These are phyloP conservation scores for Tetrapedia diversipes DNA, from an alignment of 2,888 invertebrate species.

Conservation along the genomic window DNA sequence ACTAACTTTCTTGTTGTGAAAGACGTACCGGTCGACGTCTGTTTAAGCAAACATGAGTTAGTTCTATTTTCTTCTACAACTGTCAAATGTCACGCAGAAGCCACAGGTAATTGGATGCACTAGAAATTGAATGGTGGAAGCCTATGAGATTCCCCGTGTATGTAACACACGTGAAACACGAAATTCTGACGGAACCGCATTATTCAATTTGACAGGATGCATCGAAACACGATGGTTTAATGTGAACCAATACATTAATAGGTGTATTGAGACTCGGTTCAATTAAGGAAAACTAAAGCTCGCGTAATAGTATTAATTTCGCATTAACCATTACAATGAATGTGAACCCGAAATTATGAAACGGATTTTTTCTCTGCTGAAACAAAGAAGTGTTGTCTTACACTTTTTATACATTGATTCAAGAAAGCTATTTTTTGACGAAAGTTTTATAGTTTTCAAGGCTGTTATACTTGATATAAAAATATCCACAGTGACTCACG, in stretches of 20 bases:
- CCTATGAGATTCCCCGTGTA: conserved; percentile 4
- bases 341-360: conserved; percentile 5
- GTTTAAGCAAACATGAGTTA: not conserved
- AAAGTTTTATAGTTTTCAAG: too few relatives aligned
- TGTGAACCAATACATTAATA: conserved; percentile 7
- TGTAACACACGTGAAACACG: not conserved
- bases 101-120: conserved; percentile 2
- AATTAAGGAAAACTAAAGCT: conserved; percentile 49
- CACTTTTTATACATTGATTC: too few relatives aligned
- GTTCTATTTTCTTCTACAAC: not conserved
- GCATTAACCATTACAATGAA: conserved; percentile 7
- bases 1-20: too few relatives aligned
- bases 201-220: conserved; percentile 37
- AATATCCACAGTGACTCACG: too few relatives aligned
- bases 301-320: conserved; percentile 38
- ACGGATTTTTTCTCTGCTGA: too few relatives aligned
- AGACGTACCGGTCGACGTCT: too few relatives aligned
- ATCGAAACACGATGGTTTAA: conserved; percentile 34
- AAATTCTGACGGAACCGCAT: conserved; percentile 26
- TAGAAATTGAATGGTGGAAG: not conserved
- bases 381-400: too few relatives aligned
- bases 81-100: not conserved
- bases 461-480: too few relatives aligned
- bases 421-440: too few relatives aligned
- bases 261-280: conserved; percentile 27